A percentile compares a stretch with the other conserved stretches of the same genome.
Evolutionary conservation across 2,113 vertebrate species (phyloP).

Genomic region (Todiramphus saurophagus): DNA sequence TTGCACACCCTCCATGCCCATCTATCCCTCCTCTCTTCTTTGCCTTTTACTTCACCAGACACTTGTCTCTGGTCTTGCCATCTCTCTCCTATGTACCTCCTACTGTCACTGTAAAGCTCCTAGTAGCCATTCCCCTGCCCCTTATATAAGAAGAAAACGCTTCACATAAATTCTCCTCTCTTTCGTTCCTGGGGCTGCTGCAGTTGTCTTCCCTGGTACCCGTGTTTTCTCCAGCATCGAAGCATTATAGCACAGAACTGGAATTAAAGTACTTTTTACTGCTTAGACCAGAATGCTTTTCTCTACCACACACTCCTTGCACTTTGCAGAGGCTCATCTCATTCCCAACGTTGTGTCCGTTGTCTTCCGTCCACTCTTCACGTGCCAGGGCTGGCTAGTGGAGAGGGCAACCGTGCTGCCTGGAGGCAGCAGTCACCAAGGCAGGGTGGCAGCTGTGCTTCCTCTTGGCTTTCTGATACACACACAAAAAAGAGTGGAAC

Average conservation of each 20-base stretch:
- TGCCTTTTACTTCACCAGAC: not conserved
- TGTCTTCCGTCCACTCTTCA: not conserved
- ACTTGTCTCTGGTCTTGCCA: not conserved
- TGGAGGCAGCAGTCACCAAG: not conserved
- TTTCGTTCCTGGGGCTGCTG: not conserved
- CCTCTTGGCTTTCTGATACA: not conserved
- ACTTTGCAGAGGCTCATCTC: not conserved
- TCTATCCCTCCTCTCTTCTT: not conserved
- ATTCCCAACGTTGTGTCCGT: not conserved
- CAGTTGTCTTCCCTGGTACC: not conserved
- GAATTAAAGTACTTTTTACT: not conserved
- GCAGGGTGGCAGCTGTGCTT: not conserved
- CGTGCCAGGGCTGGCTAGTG: not conserved
- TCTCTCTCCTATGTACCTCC: not conserved
- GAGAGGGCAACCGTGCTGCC: not conserved
- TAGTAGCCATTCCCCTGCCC: not conserved
- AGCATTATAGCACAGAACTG: not conserved
- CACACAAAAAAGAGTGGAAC: not conserved
- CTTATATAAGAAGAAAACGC: not conserved
- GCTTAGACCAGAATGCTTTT: conserved; percentile 19
- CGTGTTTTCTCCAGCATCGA: not conserved
- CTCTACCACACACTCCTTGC: not conserved
- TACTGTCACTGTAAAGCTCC: not conserved
- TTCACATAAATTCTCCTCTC: not conserved
- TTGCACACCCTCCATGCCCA: not conserved